Conservation (phyloP, 2,888 invertebrate species). For the Theodoxus fluviatilis region DNA sequence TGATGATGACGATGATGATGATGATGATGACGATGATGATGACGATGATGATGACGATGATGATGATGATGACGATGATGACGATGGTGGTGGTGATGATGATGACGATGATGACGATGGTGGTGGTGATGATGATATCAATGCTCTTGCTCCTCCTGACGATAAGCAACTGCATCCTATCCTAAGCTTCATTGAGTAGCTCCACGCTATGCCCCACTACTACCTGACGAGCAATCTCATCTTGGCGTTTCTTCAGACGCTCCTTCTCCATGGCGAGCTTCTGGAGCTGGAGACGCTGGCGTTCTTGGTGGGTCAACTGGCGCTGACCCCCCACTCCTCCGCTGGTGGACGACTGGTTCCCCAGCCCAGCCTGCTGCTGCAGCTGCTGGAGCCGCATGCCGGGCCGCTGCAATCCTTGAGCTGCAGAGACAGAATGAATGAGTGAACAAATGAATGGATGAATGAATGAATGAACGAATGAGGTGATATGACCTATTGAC, state of each 20-base stretch:
- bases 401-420: conserved; percentile 36
- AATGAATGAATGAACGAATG: too few relatives aligned
- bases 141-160: not conserved
- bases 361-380: too few relatives aligned
- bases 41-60: conserved; percentile 20
- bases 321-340: too few relatives aligned
- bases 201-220: conserved; percentile 16
- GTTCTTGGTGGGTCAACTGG: conserved; percentile 33
- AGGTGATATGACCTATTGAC: too few relatives aligned
- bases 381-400: conserved; percentile 37
- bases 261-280: conserved; percentile 84
- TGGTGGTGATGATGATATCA: conserved; percentile 10
- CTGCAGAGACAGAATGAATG: conserved; percentile 24
- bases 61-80: conserved; percentile 19
- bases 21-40: conserved; percentile 20
- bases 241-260: conserved; percentile 85
- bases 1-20: conserved; percentile 18
- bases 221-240: conserved; percentile 88
- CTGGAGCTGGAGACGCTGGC: conserved; percentile 69
- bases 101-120: conserved; percentile 21
- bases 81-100: conserved; percentile 11
- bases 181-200: too few relatives aligned
- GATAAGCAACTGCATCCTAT: not conserved
- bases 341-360: conserved; percentile 28
- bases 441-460: too few relatives aligned